Evolutionary conservation across 2,797 vertebrate genomes (phyloP), one percentile per base, ranked within the genome.

Genomic region (Rhyacichthys aspro): DNA sequence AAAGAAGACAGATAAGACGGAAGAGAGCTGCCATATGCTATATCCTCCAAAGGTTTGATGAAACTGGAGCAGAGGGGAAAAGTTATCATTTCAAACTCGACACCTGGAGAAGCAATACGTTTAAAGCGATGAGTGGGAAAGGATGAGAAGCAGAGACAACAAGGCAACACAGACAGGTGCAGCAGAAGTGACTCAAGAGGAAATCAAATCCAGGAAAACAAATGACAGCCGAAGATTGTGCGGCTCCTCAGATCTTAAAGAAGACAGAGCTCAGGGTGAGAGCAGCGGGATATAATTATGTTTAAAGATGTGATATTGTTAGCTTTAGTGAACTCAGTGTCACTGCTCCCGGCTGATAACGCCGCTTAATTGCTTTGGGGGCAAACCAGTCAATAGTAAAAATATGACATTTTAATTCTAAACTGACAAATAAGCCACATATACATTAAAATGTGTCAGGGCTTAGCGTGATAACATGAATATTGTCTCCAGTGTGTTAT

Each of bases 151-250:
- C 49, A 46, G 15, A 47, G 28, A 47, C 32, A 32, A 63, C 23
- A 14, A 39, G 41, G n/a, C 45, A 8, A 63, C 39, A 16, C 28
- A n/a, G 58, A 43, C 17, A 52, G 23, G 18, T 7, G 10, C 9
- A 67, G 7, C 50, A 19, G 43, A 45, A 63, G 5, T 42, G 17
- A 58, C 43, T 42, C 19, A 5, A 28, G 36, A 39, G 32, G 23
- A 48, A 77, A 65, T 68, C 61, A 67, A 55, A 61, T 12, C 9
- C 15, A n/a, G 39, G 45, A 59, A 70, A 44, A 41, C 46, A 64
- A 74, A 64, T 55, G 66, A 71, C 70, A 78, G 41, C 33, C n/a
- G 12, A 43, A 58, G 57, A 42, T 36, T 55, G 6, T 34, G 23
- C 9, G 53, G 57, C 53, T 42, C 39, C 43, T 74, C 43, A 59